Evolutionary conservation across 2,113 vertebrate genomes (phyloP).

Genomic region (Stercorarius parasiticus): DNA sequence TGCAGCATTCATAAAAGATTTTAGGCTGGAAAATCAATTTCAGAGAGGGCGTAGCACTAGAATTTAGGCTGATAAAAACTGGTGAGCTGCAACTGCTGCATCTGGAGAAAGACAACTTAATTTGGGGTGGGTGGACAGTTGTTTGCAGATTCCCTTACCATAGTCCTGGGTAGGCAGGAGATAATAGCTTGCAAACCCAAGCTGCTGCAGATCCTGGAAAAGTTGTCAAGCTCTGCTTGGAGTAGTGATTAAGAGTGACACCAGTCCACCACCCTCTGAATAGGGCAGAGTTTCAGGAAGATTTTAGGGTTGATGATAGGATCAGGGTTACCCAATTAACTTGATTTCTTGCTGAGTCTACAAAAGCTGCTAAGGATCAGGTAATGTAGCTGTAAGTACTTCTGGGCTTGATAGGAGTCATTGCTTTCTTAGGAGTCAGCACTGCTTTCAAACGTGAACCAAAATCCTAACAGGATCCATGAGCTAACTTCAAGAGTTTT

Average conservation of each 20-base stretch:
- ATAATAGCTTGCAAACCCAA: not conserved
- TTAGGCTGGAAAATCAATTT: not conserved
- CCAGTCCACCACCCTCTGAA: not conserved
- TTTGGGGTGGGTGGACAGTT: not conserved
- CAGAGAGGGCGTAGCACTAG: not conserved
- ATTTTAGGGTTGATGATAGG: not conserved
- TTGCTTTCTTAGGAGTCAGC: not conserved
- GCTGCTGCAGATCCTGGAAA: not conserved
- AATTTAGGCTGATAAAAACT: not conserved
- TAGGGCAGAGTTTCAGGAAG: not conserved
- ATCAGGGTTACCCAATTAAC: not conserved
- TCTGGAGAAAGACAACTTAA: not conserved
- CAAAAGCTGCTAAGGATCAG: not conserved
- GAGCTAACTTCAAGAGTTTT: not conserved
- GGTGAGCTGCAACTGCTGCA: not conserved
- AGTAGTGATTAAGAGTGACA: not conserved
- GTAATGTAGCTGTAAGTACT: not conserved
- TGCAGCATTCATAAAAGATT: not conserved
- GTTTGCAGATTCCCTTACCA: not conserved
- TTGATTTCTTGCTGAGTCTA: not conserved
- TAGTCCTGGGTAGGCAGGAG: not conserved
- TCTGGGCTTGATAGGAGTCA: not conserved
- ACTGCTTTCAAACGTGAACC: not conserved
- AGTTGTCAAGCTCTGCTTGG: not conserved
- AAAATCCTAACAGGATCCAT: not conserved